A percentile compares a stretch with the other conserved stretches of the same genome.
phyloP scores from a whole-genome alignment of 2,113 vertebrate species.

The Myxocyprinus asiaticus region DNA sequence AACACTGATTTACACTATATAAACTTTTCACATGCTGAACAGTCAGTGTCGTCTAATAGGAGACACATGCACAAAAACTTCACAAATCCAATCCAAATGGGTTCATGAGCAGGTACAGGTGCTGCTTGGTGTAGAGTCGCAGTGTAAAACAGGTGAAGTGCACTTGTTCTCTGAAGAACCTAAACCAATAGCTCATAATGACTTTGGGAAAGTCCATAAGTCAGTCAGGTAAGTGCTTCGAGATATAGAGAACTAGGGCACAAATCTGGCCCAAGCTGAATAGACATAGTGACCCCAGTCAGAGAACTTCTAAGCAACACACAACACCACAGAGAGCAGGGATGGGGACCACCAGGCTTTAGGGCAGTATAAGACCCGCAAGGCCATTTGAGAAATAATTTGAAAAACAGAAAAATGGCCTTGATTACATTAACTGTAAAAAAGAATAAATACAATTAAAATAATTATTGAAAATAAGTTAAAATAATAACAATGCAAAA shows the following conservation, averaged over 20 bases:
- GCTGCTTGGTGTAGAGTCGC: not conserved
- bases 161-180: not conserved
- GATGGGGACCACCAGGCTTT: no score
- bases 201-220: not conserved
- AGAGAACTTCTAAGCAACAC: not conserved
- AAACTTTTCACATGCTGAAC: constrained; percentile 40
- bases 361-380: no score
- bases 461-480: constrained; percentile 1
- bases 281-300: constrained; percentile 9
- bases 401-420: no score
- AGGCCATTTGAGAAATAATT: no score
- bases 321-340: no score
- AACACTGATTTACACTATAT: constrained; percentile 22
- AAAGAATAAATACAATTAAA: not conserved
- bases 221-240: constrained; percentile 23
- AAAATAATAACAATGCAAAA: no score
- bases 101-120: not conserved
- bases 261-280: constrained; percentile 9
- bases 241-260: constrained; percentile 20
- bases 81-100: not conserved
- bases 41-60: constrained; percentile 35
- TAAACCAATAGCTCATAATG: not conserved
- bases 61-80: constrained; percentile 12
- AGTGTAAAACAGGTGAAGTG: constrained; percentile 14
- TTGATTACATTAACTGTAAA: no score